A percentile compares a stretch with the other conserved stretches of the same genome.
Evolutionary conservation across 1,140 invertebrate species (phyloP).

Genomic region (Medauroidea extradentata): DNA sequence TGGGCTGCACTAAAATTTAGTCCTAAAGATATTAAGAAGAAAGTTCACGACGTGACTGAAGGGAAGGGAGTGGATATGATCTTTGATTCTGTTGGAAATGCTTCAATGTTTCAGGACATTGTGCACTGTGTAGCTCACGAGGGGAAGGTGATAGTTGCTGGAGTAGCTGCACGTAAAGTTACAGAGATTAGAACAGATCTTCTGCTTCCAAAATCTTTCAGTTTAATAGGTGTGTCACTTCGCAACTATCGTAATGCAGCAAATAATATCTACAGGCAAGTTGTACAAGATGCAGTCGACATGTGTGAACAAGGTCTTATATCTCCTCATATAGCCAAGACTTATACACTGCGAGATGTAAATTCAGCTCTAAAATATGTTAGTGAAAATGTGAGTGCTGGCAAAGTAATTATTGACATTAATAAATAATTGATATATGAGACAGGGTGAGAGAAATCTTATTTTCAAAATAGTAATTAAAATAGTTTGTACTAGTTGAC

Average conservation of each 20-base stretch:
- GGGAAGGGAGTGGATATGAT: slow-evolving; percentile 52
- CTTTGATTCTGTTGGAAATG: slow-evolving; percentile 55
- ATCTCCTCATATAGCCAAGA: slow-evolving; percentile 40
- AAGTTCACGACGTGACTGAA: slow-evolving; percentile 50
- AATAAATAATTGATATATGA: no score
- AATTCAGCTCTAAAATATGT: slow-evolving; percentile 45
- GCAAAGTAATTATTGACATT: slow-evolving; percentile 45
- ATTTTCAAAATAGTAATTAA: no score
- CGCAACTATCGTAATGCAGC: slow-evolving; percentile 46
- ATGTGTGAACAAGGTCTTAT: slow-evolving; percentile 46
- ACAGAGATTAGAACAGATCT: slow-evolving; percentile 39
- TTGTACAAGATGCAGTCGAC: slow-evolving; percentile 45
- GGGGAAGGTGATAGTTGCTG: slow-evolving; percentile 53
- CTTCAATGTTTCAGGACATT: slow-evolving; percentile 48
- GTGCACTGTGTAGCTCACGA: slow-evolving; percentile 40
- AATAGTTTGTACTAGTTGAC: no score
- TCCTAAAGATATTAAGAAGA: slow-evolving; percentile 48
- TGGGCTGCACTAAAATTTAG: slow-evolving; percentile 53
- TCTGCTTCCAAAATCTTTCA: slow-evolving; percentile 43
- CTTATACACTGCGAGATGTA: slow-evolving; percentile 40
- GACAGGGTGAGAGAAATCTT: no score
- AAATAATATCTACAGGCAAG: slow-evolving; percentile 32
- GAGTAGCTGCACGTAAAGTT: slow-evolving; percentile 47
- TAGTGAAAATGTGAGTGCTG: slow-evolving; percentile 39
- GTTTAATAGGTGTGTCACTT: slow-evolving; percentile 52